A percentile compares a stretch with the other conserved stretches of the same genome.
Conservation (phyloP, 2,113 vertebrate genomes). For the Corythaeola cristata region DNA sequence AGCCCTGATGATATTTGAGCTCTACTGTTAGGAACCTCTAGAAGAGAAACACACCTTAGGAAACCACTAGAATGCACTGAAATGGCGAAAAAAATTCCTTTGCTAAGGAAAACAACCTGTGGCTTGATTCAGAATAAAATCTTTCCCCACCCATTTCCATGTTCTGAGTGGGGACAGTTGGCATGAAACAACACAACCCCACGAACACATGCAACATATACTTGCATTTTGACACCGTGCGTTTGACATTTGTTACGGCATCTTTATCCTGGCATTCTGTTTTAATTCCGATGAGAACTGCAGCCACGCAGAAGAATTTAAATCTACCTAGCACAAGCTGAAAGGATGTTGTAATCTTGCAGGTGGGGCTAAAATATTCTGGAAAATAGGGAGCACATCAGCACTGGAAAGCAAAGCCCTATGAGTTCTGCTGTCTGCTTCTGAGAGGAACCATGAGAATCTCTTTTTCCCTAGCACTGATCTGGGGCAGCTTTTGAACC, state of each 20-base stretch:
- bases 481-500: background rate
- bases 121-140: background rate
- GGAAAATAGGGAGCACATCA: background rate
- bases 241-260: background rate
- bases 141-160: background rate
- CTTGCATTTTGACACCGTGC: background rate
- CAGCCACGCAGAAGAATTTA: background rate
- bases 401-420: background rate
- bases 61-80: background rate
- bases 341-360: background rate
- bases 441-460: background rate
- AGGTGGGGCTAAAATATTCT: background rate
- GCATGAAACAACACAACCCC: background rate
- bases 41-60: background rate
- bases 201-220: background rate
- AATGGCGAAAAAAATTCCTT: background rate
- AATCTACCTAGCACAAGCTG: background rate
- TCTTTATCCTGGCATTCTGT: background rate
- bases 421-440: background rate
- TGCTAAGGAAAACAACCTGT: background rate
- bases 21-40: background rate
- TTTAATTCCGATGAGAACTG: accelerated
- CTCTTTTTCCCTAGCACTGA: background rate
- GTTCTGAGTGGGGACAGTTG: background rate
- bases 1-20: background rate